Base-by-base conservation (phyloP, 2,113 vertebrate species). In the Oriolus oriolus region DNA sequence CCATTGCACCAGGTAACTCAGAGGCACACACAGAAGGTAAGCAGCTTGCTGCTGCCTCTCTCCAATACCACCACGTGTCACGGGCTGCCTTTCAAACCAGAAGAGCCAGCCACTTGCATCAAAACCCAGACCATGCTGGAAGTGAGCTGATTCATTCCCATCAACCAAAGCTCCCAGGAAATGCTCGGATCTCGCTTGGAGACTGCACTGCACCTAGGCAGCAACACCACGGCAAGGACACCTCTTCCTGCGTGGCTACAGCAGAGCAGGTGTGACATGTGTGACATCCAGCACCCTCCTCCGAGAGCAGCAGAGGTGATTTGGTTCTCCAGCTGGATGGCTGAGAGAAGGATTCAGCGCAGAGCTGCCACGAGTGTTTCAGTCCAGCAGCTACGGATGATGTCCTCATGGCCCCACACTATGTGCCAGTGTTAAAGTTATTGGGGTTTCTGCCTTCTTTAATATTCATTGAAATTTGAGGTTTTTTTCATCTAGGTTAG, bases 41-140 rank as follows among this genome's bases (percentile, higher is more conserved):
- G 78, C 87, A 96, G 81, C 81, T 27, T 15, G 23, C 66, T 91
- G 87, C 91, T 90, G 82, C 87, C 84, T 56, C 74, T 89, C 64
- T 57, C 73, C 54, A 16, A 44, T 30, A 30, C 6, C 53, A 57
- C 42, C 54, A 21, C 41, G 80, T 81, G 39, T 56, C 85, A 86
- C 1, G 3, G 78, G 74, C 59, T 60, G 3, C 54, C 71, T 57
- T 85, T 83, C 66, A 68, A 65, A 65, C 33, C 66, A 88, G 53
- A 28, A 75, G 81, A 81, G 39, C 50, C 79, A 69, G 71, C 6
- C 83, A 44, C 42, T 52, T 57, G 75, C 56, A 56, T 10, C 63
- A 59, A 76, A 86, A 44, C 35, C 49, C 68, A 84, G 64, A 27
- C 35, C 47, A 5, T 4, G 78, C 30, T 91, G 90, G 52, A 33